Conservation (phyloP, 1,140 invertebrate species). For the Harpegnathos saltator region DNA sequence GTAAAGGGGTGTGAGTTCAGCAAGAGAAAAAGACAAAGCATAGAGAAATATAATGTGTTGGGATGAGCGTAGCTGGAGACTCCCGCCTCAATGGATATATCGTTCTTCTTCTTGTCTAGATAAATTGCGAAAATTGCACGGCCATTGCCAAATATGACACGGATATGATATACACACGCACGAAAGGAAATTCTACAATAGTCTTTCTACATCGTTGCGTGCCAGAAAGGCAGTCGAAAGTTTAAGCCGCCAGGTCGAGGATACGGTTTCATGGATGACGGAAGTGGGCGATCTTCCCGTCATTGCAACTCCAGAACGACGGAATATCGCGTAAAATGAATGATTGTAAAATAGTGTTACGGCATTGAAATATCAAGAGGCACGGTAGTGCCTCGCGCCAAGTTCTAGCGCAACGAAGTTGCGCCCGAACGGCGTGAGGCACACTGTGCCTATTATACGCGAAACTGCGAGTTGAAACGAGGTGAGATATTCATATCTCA, state of each 20-base stretch:
- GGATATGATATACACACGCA: neutral
- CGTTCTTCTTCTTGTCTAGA: slow-evolving; percentile 17
- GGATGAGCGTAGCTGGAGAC: slow-evolving; percentile 14
- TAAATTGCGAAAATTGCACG: slow-evolving; percentile 48
- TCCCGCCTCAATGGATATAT: neutral
- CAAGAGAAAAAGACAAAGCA: neutral
- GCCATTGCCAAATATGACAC: neutral
- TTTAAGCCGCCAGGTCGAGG: neutral
- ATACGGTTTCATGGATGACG: neutral
- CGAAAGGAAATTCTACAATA: slow-evolving; percentile 19
- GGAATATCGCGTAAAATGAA: too few relatives aligned
- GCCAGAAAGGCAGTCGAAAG: neutral
- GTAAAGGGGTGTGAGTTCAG: too few relatives aligned
- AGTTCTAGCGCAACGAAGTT: too few relatives aligned
- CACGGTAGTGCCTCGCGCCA: too few relatives aligned
- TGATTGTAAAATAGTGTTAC: too few relatives aligned
- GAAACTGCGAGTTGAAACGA: too few relatives aligned
- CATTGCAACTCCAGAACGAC: neutral
- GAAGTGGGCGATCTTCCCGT: neutral
- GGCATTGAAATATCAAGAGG: too few relatives aligned
- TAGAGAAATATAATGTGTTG: neutral
- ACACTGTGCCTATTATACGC: too few relatives aligned
- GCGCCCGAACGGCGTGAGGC: too few relatives aligned
- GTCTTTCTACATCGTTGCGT: neutral
- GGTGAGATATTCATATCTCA: too few relatives aligned